A percentile compares a stretch with the other conserved stretches of the same genome.
These are phyloP conservation scores for Platynereis dumerilii DNA, from an alignment of 2,888 invertebrate genomes.

Conservation along the genomic window DNA sequence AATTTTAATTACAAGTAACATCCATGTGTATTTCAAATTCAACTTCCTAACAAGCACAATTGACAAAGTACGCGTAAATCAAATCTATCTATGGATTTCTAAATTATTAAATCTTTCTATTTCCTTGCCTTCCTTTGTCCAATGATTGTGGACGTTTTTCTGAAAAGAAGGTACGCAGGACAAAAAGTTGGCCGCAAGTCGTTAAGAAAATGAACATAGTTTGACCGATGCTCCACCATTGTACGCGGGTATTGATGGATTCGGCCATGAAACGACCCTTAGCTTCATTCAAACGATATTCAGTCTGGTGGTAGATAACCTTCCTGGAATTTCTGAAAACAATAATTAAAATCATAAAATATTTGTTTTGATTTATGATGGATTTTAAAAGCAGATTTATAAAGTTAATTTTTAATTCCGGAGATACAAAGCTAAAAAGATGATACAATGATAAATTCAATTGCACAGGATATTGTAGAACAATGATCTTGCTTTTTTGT, in stretches of 20 bases:
- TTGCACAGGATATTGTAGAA: too few species aligned
- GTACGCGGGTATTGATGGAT: constrained; percentile 45
- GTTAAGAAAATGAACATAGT: constrained; percentile 48
- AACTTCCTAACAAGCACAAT: too few species aligned
- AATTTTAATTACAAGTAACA: too few species aligned
- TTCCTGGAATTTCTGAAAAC: constrained; percentile 8
- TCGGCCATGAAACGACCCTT: constrained; percentile 56
- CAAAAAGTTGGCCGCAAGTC: constrained; percentile 55
- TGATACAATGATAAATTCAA: too few species aligned
- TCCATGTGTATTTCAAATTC: too few species aligned
- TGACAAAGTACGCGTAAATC: too few species aligned
- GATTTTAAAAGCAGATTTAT: not conserved
- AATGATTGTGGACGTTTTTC: not conserved
- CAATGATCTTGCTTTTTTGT: too few species aligned
- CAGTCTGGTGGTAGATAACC: constrained; percentile 42
- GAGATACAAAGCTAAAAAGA: not conserved
- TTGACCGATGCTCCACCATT: constrained; percentile 53
- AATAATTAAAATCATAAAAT: not conserved
- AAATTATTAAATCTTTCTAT: too few species aligned
- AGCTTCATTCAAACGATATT: constrained; percentile 53
- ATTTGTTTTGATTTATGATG: too few species aligned
- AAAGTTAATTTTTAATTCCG: not conserved
- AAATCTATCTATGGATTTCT: too few species aligned
- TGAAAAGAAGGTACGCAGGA: constrained; percentile 55
- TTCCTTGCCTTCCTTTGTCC: not conserved